Percentiles rank a stretch among this genome's conserved stretches.
Conservation (phyloP, 2,113 vertebrate species). For the Isurus oxyrinchus region DNA sequence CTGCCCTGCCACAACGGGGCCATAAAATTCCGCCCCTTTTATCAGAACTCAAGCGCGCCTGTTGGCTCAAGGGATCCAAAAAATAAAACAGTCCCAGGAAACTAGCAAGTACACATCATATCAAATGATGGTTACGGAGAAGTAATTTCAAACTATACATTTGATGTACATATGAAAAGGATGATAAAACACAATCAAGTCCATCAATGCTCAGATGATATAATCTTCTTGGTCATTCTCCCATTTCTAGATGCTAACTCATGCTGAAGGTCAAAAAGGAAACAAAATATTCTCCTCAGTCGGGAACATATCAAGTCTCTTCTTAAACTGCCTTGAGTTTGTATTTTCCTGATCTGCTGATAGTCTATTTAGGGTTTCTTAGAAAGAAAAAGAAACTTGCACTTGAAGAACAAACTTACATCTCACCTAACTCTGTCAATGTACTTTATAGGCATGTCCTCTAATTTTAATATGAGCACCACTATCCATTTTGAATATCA, state of each 20-base stretch:
- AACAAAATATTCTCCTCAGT: background rate
- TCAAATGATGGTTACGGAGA: background rate
- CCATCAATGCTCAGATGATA: background rate
- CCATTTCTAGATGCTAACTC: background rate
- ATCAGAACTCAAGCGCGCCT: background rate
- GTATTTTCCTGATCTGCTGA: background rate
- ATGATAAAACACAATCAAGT: background rate
- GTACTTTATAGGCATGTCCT: background rate
- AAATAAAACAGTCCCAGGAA: background rate
- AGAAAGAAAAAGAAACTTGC: background rate
- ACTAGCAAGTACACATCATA: background rate
- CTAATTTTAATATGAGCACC: background rate
- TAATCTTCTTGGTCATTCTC: background rate
- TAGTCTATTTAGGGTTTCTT: background rate
- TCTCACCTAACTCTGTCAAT: background rate
- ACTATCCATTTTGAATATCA: background rate
- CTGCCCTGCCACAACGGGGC: no score
- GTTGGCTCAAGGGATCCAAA: background rate
- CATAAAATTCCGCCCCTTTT: no score
- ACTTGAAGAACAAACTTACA: background rate
- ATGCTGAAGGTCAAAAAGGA: background rate
- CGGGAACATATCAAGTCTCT: background rate
- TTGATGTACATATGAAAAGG: background rate
- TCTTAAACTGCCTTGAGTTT: background rate
- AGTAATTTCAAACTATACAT: no score